phyloP scores from a whole-genome alignment of 2,797 vertebrate genomes.

The Hippopotamyrus pictus region DNA sequence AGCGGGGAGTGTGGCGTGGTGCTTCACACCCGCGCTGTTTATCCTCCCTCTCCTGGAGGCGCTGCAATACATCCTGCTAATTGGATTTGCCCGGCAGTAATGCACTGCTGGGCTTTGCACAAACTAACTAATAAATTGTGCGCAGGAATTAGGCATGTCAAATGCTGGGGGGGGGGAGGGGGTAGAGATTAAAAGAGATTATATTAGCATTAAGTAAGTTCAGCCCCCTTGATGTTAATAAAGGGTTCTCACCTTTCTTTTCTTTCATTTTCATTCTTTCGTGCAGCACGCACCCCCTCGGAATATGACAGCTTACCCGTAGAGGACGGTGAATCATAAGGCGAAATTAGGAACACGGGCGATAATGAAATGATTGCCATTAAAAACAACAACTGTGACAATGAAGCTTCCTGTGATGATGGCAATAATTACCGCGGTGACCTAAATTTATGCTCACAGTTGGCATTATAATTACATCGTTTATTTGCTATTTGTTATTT shows the following conservation, averaged over 20 bases:
- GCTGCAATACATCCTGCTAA: constrained; percentile 67
- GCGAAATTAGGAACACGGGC: constrained; percentile 29
- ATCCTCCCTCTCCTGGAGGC: constrained; percentile 24
- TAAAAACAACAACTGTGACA: constrained; percentile 63
- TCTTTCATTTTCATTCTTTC: constrained; percentile 33
- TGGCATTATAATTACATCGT: constrained; percentile 47
- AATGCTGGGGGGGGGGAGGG: constrained; percentile 55
- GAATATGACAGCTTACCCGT: background rate
- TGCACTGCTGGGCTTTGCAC: constrained; percentile 64
- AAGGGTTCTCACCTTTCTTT: constrained; percentile 46
- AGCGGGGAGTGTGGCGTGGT: constrained; percentile 39
- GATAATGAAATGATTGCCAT: constrained; percentile 60
- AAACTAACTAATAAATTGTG: constrained; percentile 77
- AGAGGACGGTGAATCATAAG: background rate
- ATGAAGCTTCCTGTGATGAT: constrained; percentile 53
- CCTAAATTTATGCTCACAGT: constrained; percentile 64
- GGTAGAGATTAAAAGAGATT: constrained; percentile 74
- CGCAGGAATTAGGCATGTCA: constrained; percentile 69
- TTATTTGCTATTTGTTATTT: constrained; percentile 33
- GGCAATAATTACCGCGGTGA: constrained; percentile 60
- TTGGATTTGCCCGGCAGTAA: constrained; percentile 81
- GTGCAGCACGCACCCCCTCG: background rate
- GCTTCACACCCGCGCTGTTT: constrained; percentile 36
- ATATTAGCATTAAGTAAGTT: constrained; percentile 72
- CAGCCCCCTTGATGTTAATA: constrained; percentile 47